Evolutionary conservation across 2,113 vertebrate species (phyloP), one percentile per base, ranked within the genome.

Genomic region (Sclerurus mexicanus): DNA sequence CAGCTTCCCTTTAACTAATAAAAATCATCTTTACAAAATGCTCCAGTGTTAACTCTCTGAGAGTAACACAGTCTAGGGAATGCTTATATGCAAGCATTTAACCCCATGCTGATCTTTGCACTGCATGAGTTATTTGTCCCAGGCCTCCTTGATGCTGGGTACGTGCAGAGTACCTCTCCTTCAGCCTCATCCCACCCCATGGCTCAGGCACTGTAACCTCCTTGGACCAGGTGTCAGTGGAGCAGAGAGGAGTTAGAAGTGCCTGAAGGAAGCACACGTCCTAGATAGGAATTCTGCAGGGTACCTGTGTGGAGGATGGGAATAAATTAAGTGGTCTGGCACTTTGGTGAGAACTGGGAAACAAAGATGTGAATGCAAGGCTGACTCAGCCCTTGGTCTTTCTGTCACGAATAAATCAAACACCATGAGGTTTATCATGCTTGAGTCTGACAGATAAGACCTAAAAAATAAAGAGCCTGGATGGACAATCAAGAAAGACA

Each of bases 371-470:
- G 33, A 79, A 76, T 56, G 25, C 59, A 68, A 64, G 56, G 83
- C n/a, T 49, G 79, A 78, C 33, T 92, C 56, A 76, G 62, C 33
- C 50, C 75, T 91, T 93, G 90, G 60, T 88, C 82, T 67, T 95
- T 85, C 58, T 42, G 73, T 91, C 83, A 46, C 39, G 77, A 73
- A 93, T 88, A 94, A 91, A 92, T 95, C 53, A 68, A 83, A 83
- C 74, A 94, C 42, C 35, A n/a, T 21, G 35, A 87, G 52, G 62
- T 89, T 94, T 93, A 93, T 80, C 76, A 53, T 27, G n/a, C 59
- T 85, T 50, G 27, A 76, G 68, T 74, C 94, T 87, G 78, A 66
- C 58, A 97, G 94, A 90, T 96, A 96, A 95, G 56, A 82, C 77
- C 85, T 68, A 46, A 83, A 89, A 96, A 79, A 47, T 33, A 5